Conservation (phyloP, 2,888 invertebrate genomes). For the Agrochola lota region DNA sequence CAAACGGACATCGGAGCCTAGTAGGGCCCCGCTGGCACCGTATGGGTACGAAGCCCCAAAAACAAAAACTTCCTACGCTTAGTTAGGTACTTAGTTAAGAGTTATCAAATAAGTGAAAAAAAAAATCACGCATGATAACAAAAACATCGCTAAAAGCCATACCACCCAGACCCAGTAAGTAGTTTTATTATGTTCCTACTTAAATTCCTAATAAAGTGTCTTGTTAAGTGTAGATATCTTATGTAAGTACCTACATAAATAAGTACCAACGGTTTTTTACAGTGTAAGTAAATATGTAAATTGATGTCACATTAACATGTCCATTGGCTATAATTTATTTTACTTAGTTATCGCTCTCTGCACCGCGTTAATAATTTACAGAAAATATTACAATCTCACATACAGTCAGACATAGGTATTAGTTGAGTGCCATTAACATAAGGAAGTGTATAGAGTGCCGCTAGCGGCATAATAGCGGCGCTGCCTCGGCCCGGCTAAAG, state of each 20-base stretch:
- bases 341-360: background rate
- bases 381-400: background rate
- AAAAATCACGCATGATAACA: background rate
- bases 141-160: background rate
- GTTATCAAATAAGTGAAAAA: background rate
- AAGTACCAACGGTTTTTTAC: constrained; percentile 5
- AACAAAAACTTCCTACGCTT: too few species aligned
- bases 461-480: too few species aligned
- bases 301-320: constrained; percentile 35
- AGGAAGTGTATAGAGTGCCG: too few species aligned
- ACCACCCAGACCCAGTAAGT: background rate
- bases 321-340: constrained; percentile 11
- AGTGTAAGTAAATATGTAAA: constrained; percentile 28
- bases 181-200: background rate
- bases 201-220: background rate
- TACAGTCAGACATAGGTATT: background rate
- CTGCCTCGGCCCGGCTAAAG: too few species aligned
- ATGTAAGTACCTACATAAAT: constrained; percentile 6
- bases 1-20: too few species aligned
- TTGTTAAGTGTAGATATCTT: background rate
- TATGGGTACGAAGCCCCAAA: too few species aligned
- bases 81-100: too few species aligned
- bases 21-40: too few species aligned
- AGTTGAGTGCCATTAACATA: background rate
- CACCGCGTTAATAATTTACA: background rate